Evolutionary conservation across 2,797 vertebrate genomes (phyloP).

Genomic region (Halcyon badia): DNA sequence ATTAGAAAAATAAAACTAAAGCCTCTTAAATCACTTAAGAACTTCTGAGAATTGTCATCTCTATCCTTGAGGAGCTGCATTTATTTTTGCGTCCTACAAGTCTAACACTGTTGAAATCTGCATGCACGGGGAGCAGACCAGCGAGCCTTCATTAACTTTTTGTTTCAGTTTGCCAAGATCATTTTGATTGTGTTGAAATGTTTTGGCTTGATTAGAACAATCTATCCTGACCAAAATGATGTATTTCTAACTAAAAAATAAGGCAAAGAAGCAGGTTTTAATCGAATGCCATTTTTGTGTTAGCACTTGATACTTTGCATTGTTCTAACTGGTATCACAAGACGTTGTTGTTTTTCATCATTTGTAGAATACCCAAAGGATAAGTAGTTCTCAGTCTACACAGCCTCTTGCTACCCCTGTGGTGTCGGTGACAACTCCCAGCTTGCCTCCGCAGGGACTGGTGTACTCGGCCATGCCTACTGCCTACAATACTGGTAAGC

Average conservation of each 20-base stretch:
- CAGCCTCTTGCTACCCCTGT: conserved; percentile 96
- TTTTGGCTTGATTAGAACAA: not conserved
- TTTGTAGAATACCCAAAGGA: conserved; percentile 93
- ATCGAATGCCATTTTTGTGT: not conserved
- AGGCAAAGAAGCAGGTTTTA: conserved; percentile 5
- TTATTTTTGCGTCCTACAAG: not conserved
- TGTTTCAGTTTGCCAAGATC: not conserved
- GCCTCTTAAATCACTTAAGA: conserved; percentile 49
- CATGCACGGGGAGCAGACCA: not conserved
- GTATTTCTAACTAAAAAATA: not conserved
- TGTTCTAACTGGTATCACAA: not conserved
- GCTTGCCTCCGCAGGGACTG: conserved; percentile 93
- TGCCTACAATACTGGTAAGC: conserved; percentile 96
- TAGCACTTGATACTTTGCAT: not conserved
- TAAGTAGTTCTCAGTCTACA: conserved; percentile 93
- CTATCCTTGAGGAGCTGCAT: not conserved
- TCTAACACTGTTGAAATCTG: not conserved
- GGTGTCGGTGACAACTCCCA: conserved; percentile 97
- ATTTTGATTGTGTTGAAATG: not conserved
- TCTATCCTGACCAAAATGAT: not conserved
- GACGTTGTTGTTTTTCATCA: conserved; percentile 36
- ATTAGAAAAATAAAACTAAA: not conserved
- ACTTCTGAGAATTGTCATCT: conserved; percentile 46
- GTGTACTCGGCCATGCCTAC: conserved; percentile 97
- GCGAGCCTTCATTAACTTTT: not conserved